Percentiles rank a stretch among this genome's conserved stretches.
Conservation (phyloP, 2,113 vertebrate genomes). For the Setophaga petechia region DNA sequence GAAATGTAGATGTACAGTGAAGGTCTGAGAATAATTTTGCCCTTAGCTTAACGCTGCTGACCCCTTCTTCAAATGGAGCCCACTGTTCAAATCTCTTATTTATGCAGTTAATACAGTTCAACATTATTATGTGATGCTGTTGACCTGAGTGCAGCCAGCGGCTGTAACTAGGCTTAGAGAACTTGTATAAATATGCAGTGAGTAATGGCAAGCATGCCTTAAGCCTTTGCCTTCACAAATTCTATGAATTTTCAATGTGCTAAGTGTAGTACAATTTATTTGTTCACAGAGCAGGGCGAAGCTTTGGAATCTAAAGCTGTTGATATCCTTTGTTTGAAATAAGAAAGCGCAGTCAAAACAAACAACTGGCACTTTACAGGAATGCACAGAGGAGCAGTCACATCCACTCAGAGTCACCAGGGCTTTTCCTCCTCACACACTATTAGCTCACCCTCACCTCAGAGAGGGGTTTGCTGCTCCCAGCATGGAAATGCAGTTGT, state of each 20-base stretch:
- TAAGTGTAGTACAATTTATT: conserved; percentile 33
- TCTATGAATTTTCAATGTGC: conserved; percentile 51
- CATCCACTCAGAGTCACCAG: background rate
- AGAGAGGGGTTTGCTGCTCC: background rate
- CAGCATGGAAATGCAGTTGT: background rate
- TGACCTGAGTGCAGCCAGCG: conserved; percentile 7
- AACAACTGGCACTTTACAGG: background rate
- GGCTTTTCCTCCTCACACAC: background rate
- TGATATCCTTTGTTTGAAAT: conserved; percentile 14
- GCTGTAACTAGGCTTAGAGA: background rate
- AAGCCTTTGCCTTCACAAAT: background rate
- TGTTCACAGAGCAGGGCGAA: background rate
- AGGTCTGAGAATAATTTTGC: background rate
- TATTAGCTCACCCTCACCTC: background rate
- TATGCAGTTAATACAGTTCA: conserved; percentile 32
- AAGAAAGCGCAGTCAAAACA: background rate
- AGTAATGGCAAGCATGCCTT: background rate
- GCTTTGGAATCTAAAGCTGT: background rate
- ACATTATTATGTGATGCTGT: background rate
- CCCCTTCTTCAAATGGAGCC: background rate
- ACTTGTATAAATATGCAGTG: background rate
- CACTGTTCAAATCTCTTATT: conserved; percentile 34
- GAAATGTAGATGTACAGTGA: background rate
- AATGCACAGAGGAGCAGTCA: background rate
- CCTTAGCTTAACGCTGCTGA: background rate